Percentiles rank a stretch among this genome's conserved stretches.
Evolutionary conservation across 2,888 invertebrate species (phyloP).

Genomic region (Drosophila imparisetae): DNA sequence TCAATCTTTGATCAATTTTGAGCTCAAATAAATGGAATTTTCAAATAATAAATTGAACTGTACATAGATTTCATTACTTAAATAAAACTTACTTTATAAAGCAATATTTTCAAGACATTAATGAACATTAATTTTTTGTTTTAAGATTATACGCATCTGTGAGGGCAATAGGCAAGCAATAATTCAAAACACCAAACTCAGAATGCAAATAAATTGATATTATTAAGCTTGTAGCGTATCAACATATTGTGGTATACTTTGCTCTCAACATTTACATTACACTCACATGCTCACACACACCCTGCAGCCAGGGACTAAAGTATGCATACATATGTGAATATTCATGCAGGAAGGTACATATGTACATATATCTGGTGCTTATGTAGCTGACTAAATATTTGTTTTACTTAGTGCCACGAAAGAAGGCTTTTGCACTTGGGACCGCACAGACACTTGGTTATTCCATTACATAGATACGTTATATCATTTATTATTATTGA

Average conservation of each 20-base stretch:
- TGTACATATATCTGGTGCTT: constrained; percentile 14
- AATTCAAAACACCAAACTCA: neutral
- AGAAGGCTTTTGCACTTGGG: constrained; percentile 58
- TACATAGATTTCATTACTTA: neutral
- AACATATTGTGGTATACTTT: neutral
- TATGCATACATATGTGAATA: constrained; percentile 5
- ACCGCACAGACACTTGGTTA: constrained; percentile 44
- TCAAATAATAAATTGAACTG: neutral
- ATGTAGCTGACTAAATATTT: constrained; percentile 43
- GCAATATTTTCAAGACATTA: neutral
- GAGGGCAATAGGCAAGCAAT: neutral
- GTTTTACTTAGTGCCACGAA: constrained; percentile 35
- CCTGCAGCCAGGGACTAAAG: constrained; percentile 1
- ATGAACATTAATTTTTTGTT: neutral
- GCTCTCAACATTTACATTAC: constrained; percentile 14
- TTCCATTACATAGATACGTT: constrained; percentile 52
- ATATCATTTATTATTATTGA: constrained; percentile 74
- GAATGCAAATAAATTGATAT: neutral
- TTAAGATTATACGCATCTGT: neutral
- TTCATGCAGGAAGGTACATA: neutral
- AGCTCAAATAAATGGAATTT: neutral
- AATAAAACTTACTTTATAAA: neutral
- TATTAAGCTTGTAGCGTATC: constrained; percentile 12
- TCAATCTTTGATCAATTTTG: no score
- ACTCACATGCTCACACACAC: neutral